Base-by-base conservation (phyloP, 23 tunicate species). In the Trididemnum clinides region DNA sequence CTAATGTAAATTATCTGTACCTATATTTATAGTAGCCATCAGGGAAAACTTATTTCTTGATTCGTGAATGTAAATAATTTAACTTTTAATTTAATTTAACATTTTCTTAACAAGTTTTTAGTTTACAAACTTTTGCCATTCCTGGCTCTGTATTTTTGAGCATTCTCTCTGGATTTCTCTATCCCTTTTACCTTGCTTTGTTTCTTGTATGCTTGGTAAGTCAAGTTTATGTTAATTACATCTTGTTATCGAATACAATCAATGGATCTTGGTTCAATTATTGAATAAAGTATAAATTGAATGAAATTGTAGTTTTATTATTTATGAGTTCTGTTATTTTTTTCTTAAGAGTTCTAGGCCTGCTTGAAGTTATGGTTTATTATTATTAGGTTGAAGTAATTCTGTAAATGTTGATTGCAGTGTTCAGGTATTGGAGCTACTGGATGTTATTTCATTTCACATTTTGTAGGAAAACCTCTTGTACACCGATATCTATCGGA, bases 371-470 rank as follows among this genome's bases (percentile, higher is more conserved):
- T n/a, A n/a, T n/a, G n/a, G n/a, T n/a, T n/a, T n/a, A n/a, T n/a
- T n/a, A n/a, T n/a, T n/a, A n/a, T n/a, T n/a, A n/a, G n/a, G 54
- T 44, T 7, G 54, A 7, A 7, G 54, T 44, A 44, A 44, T 15
- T 44, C 54, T 44, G 54, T 44, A 44, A 44, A 44, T 59, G 20
- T 59, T 39, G 36, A 33, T 83, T 82, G 10, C 65, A 90, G 98
- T 89, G 94, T 57, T 94, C 98, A 27, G 98, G 94, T 0, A 89
- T 94, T 58, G 98, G 98, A 34, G 98, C 98, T 0, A 94, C 94
- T 54, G 98, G 98, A 6, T 94, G 98, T 57, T 94, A 94, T 82
- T 51, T 81, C 64, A 94, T 94, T 28, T 94, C 98, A 29, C 75
- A 54, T 39, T 94, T 89, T 30, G 69, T 94, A 58, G 98, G 98